Conservation (phyloP, 2,888 invertebrate genomes). For the Carabus problematicus region DNA sequence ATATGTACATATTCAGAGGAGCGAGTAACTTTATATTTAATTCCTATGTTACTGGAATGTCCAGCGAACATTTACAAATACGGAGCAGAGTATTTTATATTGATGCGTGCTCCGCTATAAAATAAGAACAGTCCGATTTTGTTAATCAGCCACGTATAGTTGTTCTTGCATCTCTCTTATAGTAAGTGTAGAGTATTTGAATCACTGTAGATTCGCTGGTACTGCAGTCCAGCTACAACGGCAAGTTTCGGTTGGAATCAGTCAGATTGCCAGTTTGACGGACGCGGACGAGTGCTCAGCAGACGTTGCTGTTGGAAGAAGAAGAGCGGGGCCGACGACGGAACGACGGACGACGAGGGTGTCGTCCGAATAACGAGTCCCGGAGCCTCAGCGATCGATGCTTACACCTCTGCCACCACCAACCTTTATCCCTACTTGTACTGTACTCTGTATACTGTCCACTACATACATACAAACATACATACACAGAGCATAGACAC, state of each 20-base stretch:
- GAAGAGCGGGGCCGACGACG: neutral
- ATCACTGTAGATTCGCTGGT: neutral
- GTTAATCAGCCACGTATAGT: too few relatives aligned
- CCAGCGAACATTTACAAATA: neutral
- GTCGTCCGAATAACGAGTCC: conserved; percentile 58
- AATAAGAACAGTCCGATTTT: too few relatives aligned
- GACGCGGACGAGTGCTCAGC: neutral
- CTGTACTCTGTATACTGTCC: too few relatives aligned
- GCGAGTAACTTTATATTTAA: neutral
- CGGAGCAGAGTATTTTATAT: too few relatives aligned
- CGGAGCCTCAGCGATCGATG: conserved; percentile 31
- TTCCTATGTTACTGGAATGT: neutral
- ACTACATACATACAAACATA: too few relatives aligned
- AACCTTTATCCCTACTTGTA: neutral
- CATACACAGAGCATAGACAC: neutral
- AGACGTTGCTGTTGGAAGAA: conserved; percentile 1
- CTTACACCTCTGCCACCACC: conserved; percentile 12
- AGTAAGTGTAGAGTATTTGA: neutral
- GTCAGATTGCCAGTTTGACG: conserved; percentile 14
- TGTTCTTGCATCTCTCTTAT: too few relatives aligned
- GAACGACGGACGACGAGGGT: conserved; percentile 49
- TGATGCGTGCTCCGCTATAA: too few relatives aligned
- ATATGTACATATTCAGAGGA: neutral
- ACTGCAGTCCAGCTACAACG: neutral
- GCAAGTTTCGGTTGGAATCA: neutral